Evolutionary conservation across 2,888 invertebrate species (phyloP).

Genomic region (Meganola albula): DNA sequence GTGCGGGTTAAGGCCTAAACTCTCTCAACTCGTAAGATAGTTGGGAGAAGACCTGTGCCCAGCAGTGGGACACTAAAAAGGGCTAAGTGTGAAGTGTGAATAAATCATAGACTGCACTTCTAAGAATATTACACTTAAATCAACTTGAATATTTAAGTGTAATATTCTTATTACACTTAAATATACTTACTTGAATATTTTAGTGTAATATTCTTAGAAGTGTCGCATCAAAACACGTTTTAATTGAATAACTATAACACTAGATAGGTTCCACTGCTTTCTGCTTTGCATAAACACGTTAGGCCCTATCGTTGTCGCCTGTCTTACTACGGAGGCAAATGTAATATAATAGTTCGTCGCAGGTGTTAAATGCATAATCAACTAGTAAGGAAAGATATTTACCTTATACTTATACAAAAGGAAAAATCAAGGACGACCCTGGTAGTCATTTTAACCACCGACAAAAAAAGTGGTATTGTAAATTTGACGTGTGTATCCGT

Average conservation of each 20-base stretch:
- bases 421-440: neutral
- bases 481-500: no score
- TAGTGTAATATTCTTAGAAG: neutral
- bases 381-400: constrained; percentile 7
- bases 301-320: constrained; percentile 31
- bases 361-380: constrained; percentile 39
- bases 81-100: no score
- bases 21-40: no score
- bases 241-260: constrained; percentile 18
- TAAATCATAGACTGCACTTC: no score
- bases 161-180: neutral
- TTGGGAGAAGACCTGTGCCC: no score
- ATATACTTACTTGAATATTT: neutral
- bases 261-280: constrained; percentile 32
- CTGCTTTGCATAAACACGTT: constrained; percentile 47
- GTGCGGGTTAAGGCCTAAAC: no score
- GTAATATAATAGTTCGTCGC: constrained; percentile 43
- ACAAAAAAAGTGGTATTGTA: no score
- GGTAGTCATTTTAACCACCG: no score
- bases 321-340: constrained; percentile 25
- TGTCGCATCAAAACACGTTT: constrained; percentile 5
- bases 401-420: neutral
- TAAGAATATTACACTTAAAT: no score
- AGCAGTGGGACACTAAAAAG: no score
- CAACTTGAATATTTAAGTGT: no score